Evolutionary conservation across 2,797 vertebrate genomes (phyloP).

Genomic region (Psittacula derbiana): DNA sequence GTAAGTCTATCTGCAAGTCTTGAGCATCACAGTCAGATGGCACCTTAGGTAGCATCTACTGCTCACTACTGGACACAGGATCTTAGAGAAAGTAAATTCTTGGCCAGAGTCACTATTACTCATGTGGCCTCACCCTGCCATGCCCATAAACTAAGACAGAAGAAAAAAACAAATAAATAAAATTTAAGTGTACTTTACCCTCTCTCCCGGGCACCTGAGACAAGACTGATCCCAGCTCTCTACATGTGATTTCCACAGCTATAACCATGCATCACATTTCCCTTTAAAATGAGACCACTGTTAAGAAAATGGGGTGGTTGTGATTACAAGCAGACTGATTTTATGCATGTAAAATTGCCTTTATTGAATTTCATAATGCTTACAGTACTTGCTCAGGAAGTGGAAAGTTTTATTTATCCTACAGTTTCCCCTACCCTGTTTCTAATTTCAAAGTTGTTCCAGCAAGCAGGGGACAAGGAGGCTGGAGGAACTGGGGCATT

Average conservation of each 20-base stretch:
- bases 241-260: not conserved
- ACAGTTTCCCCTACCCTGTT: not conserved
- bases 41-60: not conserved
- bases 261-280: rapidly evolving
- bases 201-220: not conserved
- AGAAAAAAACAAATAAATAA: not conserved
- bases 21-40: not conserved
- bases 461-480: not conserved
- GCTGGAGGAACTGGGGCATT: not conserved
- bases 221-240: not conserved
- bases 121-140: not conserved
- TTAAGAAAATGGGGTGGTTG: not conserved
- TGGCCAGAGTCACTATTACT: not conserved
- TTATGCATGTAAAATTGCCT: not conserved
- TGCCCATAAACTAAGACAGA: not conserved
- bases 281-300: not conserved
- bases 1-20: not conserved
- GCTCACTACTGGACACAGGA: not conserved
- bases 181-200: rapidly evolving
- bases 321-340: not conserved
- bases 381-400: not conserved
- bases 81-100: not conserved
- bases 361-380: not conserved
- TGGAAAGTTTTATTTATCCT: not conserved
- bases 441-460: not conserved